Conservation (phyloP, 2,113 vertebrate species). For the Mus musculus region DNA sequence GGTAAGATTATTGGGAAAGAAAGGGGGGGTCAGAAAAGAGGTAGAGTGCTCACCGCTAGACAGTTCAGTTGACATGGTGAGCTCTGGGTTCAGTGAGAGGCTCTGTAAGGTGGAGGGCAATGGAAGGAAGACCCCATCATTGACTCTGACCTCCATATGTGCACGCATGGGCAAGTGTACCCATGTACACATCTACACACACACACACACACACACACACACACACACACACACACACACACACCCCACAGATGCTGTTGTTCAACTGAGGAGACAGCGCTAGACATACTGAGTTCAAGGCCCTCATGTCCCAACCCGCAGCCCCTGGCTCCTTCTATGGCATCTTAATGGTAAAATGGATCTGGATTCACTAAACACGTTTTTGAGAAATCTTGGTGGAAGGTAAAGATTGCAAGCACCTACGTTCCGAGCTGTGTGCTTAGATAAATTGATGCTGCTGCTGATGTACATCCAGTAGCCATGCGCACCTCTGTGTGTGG, state of each 20-base stretch:
- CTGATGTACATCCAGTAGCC: conserved; percentile 74
- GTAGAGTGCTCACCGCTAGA: not conserved
- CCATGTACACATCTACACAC: not conserved
- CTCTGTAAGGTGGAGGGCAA: not conserved
- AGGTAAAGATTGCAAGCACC: conserved; percentile 71
- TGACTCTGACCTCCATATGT: not conserved
- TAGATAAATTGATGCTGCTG: conserved; percentile 75
- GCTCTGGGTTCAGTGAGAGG: not conserved
- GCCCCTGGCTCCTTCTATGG: not conserved
- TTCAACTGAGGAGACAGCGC: not conserved
- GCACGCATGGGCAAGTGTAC: not conserved
- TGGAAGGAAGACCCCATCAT: not conserved
- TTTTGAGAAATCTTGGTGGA: conserved; percentile 54
- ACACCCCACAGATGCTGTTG: not conserved
- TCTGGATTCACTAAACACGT: not conserved
- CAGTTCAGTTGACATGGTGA: not conserved
- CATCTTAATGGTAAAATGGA: not conserved
- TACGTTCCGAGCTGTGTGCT: conserved; percentile 74
- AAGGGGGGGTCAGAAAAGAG: not conserved
- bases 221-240: not conserved
- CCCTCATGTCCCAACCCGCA: not conserved
- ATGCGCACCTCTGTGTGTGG: conserved; percentile 54
- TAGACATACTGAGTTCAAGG: not conserved
- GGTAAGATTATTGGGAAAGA: not conserved
- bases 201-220: not conserved